Evolutionary conservation across 2,113 vertebrate genomes (phyloP), one percentile per base, ranked within the genome.

Genomic region (Terrapene triunguis): DNA sequence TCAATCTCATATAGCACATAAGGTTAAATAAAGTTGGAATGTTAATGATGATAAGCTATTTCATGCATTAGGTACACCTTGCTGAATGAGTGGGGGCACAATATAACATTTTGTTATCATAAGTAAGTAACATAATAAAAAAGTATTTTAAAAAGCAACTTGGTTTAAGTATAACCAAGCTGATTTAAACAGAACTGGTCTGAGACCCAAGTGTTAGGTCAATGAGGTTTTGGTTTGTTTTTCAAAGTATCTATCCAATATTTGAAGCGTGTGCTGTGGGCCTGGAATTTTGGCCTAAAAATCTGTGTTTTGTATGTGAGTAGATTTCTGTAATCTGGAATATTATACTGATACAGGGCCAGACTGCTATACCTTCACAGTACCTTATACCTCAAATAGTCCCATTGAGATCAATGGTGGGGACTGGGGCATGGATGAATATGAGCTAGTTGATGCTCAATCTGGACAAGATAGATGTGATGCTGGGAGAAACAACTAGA

Each of bases 101-200:
- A 88, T 57, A 55, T 90, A 93, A 89, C 48, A 95, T 89, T 24
- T 72, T 8, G 35, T 53, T 96, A 80, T 82, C 44, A 10, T 74
- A 74, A 74, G n/a, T 93, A 55, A 81, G 44, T 88, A 91, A 82
- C 0, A 2, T 47, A 29, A 16, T 44, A 51, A 53, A 90, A 94
- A 89, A 89, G 5, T 54, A 48, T 25, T 65, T 50, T 24, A 50
- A 65, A 65, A 12, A 65, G 35, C 48, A 47, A 22, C 38, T 92
- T 87, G 42, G 84, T 87, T 91, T 96, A 91, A 95, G 88, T 91
- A 87, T 47, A 93, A 89, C 27, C 8, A 1, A 38, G 72, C 14
- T 89, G 89, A 93, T 88, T 95, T 95, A 85, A 54, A 57, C 80
- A 55, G 85, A 80, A 96, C 92, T 94, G 10, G 62, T 93, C 48